A percentile compares a stretch with the other conserved stretches of the same genome.
Evolutionary conservation across 2,888 invertebrate species (phyloP).

Genomic region (Hemicrepidius hirtus): DNA sequence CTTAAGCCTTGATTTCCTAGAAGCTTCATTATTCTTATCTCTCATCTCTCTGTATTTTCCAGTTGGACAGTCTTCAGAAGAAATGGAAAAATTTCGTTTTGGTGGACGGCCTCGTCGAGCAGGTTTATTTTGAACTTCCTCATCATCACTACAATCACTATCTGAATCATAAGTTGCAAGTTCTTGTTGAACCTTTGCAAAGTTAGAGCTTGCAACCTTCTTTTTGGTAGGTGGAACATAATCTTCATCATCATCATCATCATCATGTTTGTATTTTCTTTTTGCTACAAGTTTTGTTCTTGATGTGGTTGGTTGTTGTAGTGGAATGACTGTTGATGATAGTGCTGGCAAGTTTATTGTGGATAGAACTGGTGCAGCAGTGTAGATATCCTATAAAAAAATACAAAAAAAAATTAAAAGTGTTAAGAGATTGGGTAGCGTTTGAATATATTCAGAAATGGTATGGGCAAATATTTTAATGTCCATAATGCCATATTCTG

Average conservation of each 20-base stretch:
- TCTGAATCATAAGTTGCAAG: constrained; percentile 53
- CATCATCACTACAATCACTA: constrained; percentile 53
- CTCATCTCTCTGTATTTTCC: constrained; percentile 80
- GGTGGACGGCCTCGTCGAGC: constrained; percentile 75
- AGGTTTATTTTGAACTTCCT: constrained; percentile 30
- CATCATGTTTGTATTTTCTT: constrained; percentile 53
- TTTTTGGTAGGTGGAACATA: constrained; percentile 62
- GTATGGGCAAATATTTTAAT: no score
- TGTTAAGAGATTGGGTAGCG: no score
- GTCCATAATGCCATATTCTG: no score
- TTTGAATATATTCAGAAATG: no score
- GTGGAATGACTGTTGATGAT: not conserved
- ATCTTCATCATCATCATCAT: constrained; percentile 68
- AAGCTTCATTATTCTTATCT: constrained; percentile 87
- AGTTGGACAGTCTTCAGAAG: constrained; percentile 67
- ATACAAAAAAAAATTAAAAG: no score
- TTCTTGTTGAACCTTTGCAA: constrained; percentile 7
- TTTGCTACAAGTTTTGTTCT: constrained; percentile 39
- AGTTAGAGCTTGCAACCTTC: constrained; percentile 32
- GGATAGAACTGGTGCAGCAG: constrained; percentile 27
- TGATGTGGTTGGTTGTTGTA: constrained; percentile 22
- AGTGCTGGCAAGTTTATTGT: constrained; percentile 15
- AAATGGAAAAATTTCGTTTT: constrained; percentile 72
- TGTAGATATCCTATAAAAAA: constrained; percentile 42
- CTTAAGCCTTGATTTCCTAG: constrained; percentile 83